These are phyloP conservation scores for Sceloporus tristichus DNA, from an alignment of 2,113 vertebrate genomes.

Conservation along the genomic window DNA sequence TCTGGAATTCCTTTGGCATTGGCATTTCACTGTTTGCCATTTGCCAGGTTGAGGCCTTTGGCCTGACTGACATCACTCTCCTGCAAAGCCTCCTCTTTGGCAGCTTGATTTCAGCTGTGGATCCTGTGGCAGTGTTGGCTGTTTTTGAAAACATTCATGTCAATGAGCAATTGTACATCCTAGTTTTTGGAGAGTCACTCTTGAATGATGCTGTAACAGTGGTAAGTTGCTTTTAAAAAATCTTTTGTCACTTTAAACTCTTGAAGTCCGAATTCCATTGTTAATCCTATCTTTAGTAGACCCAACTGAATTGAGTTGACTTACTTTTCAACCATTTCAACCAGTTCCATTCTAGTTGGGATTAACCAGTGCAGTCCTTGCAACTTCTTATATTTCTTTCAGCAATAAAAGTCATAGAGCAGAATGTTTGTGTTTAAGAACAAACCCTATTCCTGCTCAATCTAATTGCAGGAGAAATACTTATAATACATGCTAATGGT, in stretches of 20 bases:
- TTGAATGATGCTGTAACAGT: constrained; percentile 97
- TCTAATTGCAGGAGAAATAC: constrained; percentile 29
- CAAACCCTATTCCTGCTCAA: background rate
- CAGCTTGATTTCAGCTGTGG: constrained; percentile 94
- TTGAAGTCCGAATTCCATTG: background rate
- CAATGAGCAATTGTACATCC: constrained; percentile 96
- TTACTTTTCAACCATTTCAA: no score
- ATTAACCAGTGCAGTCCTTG: no score
- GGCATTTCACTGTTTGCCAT: constrained; percentile 93
- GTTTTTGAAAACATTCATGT: constrained; percentile 98
- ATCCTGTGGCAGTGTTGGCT: constrained; percentile 92
- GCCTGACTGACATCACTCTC: constrained; percentile 91
- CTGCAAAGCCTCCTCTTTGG: constrained; percentile 96
- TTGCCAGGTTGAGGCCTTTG: constrained; percentile 93
- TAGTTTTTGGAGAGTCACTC: constrained; percentile 96
- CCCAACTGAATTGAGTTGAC: no score
- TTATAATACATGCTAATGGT: constrained; percentile 23
- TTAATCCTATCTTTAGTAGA: no score
- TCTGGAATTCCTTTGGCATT: constrained; percentile 96
- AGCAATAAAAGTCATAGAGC: background rate
- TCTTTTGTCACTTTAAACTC: background rate
- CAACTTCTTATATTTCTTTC: background rate
- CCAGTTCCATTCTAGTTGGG: no score
- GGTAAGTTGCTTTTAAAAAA: constrained; percentile 82
- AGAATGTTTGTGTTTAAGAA: background rate